Evolutionary conservation across 2,888 invertebrate genomes (phyloP), one percentile per base, ranked within the genome.

Genomic region (Sarcophaga carnaria): DNA sequence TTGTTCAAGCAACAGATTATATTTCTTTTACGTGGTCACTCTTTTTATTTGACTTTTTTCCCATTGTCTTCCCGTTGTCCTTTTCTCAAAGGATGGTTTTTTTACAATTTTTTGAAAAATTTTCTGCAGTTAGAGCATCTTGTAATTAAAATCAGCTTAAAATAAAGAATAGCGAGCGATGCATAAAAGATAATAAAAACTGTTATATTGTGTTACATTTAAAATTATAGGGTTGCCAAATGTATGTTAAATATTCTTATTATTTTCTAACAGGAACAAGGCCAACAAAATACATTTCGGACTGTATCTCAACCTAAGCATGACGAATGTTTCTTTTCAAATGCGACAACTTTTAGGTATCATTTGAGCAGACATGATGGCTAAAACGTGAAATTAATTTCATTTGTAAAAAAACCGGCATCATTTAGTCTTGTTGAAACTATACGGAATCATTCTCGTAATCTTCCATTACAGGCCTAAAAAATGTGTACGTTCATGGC

Each of bases 121-220:
- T 37, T 89, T 90, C 90, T 89, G 89, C 83, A 80, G 82, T 80
- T 84, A 78, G 83, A 78, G 83, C 88, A 89, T 91, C 90, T 90
- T 90, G 90, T 91, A 91, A 91, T 91, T 91, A 91, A 91, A 91
- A 91, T 89, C 89, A 91, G 91, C 90, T 91, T 91, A 91, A 91
- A 90, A 90, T 62, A n/a, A 67, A 27, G 17, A 69, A 78, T 22
- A 78, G 49, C n/a, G 37, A 17, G 8, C 22, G 27, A 70, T 37
- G 37, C 37, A 70, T n/a, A 60, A 70, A 70, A 37, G n/a, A 22
- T 17, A 59, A 37, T 69, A 22, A 72, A 54, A 60, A 78, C 20
- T 37, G 22, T 60, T 20, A 70, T 47, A 37, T 22, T 74, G 47
- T 37, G 8, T n/a, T 66, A 0, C 12, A 20, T 69, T 47, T 45